Conservation (phyloP, 2,113 vertebrate genomes). For the Oryzias melastigma region DNA sequence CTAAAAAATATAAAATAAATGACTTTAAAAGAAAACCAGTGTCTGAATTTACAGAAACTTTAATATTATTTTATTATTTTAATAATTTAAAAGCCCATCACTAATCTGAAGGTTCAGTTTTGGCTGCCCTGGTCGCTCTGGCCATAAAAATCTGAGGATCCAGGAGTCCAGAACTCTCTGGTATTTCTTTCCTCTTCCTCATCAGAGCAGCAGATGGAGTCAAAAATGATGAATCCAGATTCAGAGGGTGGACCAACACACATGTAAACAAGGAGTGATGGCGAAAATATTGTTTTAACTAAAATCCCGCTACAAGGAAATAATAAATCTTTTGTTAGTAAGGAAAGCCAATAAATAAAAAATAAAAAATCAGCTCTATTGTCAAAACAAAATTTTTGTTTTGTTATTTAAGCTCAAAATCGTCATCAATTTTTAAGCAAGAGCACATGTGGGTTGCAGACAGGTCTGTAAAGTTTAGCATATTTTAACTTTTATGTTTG, state of each 20-base stretch:
- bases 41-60: too few species aligned
- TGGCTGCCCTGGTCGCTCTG: too few species aligned
- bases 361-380: neutral
- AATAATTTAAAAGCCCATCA: too few species aligned
- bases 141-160: too few species aligned
- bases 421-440: neutral
- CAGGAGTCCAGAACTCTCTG: too few species aligned
- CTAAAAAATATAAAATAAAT: too few species aligned
- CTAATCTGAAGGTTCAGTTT: too few species aligned
- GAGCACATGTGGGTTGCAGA: neutral
- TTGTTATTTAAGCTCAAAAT: neutral
- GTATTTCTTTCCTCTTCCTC: too few species aligned
- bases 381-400: neutral
- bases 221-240: conserved; percentile 28
- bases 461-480: neutral
- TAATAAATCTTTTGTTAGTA: conserved; percentile 39
- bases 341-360: conserved; percentile 21
- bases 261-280: conserved; percentile 33
- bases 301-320: conserved; percentile 31
- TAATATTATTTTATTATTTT: too few species aligned
- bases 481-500: neutral
- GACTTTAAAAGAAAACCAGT: too few species aligned
- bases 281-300: conserved; percentile 31
- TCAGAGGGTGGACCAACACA: conserved; percentile 33
- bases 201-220: neutral